A percentile compares a stretch with the other conserved stretches of the same genome.
phyloP scores from a whole-genome alignment of 2,888 invertebrate species.

The Heliconius ismenius region DNA sequence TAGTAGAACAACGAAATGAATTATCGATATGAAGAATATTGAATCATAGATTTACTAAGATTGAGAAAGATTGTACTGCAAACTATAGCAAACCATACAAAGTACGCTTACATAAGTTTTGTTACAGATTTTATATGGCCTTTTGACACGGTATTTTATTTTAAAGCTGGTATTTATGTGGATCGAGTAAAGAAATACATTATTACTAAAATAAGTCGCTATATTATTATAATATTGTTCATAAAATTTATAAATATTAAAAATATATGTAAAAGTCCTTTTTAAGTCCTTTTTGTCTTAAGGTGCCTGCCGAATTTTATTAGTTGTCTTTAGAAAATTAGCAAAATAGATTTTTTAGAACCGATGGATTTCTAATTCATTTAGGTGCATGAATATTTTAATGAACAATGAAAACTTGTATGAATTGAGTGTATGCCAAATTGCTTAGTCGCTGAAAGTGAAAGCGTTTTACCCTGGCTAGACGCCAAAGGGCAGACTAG shows the following conservation, averaged over 20 bases:
- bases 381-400: constrained; percentile 36
- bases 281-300: no score
- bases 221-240: no score
- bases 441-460: constrained; percentile 47
- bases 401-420: constrained; percentile 34
- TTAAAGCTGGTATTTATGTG: no score
- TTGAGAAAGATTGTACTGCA: neutral
- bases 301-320: constrained; percentile 12
- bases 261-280: no score
- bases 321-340: constrained; percentile 3
- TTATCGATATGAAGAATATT: no score
- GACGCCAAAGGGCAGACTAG: constrained; percentile 54
- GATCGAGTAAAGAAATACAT: neutral
- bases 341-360: constrained; percentile 28
- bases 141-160: neutral
- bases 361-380: constrained; percentile 31
- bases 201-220: no score
- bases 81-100: no score
- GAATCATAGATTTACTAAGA: neutral
- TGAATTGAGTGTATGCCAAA: constrained; percentile 41
- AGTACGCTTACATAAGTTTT: neutral
- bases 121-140: neutral
- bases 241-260: no score
- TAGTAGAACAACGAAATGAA: no score
- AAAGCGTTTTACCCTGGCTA: constrained; percentile 56